Evolutionary conservation across 2,113 vertebrate genomes (phyloP), one percentile per base, ranked within the genome.

Genomic region (Indicator indicator): DNA sequence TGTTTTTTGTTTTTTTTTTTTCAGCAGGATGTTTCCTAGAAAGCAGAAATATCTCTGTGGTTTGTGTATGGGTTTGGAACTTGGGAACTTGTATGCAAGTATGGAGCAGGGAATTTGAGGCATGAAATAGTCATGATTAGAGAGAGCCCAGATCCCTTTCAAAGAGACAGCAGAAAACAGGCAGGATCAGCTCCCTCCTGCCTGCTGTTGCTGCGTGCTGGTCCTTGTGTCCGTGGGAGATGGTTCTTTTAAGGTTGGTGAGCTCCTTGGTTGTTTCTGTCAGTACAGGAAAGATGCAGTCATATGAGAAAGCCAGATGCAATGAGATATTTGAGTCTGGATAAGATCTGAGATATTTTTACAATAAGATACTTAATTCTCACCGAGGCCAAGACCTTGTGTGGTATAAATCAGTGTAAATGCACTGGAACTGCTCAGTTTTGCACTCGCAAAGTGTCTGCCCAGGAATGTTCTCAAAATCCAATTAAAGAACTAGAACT

Each of bases 61-160:
- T 95, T 94, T 91, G 77, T 81, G 90, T 93, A 86, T 93, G 95
- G 90, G 95, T 94, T 96, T 96, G 96, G 92, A 95, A 70, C 87
- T 88, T 11, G 70, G 96, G 92, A 95, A 70, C 87, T 88, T 11
- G 70, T 86, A 12, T 72, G 93, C 86, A 64, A 96, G 93, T 79
- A 77, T 79, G 91, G 94, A 96, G 88, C 9, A 3, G 94, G 90
- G 96, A 96, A 96, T 96, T 90, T 94, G 80, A 97, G 74, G 91
- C 93, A 96, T 73, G 93, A 92, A 97, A 93, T 76, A 89, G 91
- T 87, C 83, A 68, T 71, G 95, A 94, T 87, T 88, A 76, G 89
- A 71, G 88, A 95, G 88, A 86, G 78, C 42, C 77, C 15, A 2
- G 86, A 87, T 96, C 74, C 76, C 65, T 92, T 84, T 94, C 42